These are phyloP conservation scores for Lampropteryx suffumata DNA, from an alignment of 2,888 invertebrate species.

Conservation along the genomic window DNA sequence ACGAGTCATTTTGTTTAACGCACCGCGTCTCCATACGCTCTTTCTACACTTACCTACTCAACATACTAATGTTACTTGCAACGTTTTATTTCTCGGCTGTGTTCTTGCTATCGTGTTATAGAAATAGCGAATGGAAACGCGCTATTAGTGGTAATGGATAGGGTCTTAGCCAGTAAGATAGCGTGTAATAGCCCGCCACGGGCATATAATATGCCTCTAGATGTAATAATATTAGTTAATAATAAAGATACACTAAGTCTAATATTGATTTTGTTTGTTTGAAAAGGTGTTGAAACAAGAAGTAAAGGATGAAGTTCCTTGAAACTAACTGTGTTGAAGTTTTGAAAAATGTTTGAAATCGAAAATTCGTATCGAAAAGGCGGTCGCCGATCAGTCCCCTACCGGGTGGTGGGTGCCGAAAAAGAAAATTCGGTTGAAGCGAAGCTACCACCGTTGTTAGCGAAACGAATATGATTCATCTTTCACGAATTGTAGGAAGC, in stretches of 20 bases:
- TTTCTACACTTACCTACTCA: not conserved
- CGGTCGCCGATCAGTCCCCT: constrained; percentile 63
- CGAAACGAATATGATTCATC: constrained; percentile 77
- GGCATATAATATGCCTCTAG: constrained; percentile 65
- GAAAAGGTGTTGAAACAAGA: constrained; percentile 93
- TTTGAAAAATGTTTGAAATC: constrained; percentile 78
- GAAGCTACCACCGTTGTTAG: constrained; percentile 37
- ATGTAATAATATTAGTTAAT: constrained; percentile 67
- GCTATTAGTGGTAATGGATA: constrained; percentile 48
- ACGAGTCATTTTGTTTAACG: constrained; percentile 28
- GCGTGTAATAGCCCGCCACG: constrained; percentile 58
- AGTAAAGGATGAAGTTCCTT: constrained; percentile 90
- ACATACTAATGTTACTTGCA: not conserved
- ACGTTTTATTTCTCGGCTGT: constrained; percentile 2
- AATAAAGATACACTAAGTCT: constrained; percentile 82
- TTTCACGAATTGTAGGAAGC: constrained; percentile 57
- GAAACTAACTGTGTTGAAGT: constrained; percentile 82
- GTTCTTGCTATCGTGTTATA: not conserved
- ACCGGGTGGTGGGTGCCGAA: constrained; percentile 59
- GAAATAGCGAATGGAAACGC: constrained; percentile 12
- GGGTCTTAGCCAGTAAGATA: constrained; percentile 69
- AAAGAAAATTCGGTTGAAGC: constrained; percentile 69
- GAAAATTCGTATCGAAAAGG: constrained; percentile 70
- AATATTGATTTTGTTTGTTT: constrained; percentile 90
- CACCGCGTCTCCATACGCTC: constrained; percentile 18